Conservation (phyloP, 2,797 vertebrate species). For the Bradypodion pumilum region DNA sequence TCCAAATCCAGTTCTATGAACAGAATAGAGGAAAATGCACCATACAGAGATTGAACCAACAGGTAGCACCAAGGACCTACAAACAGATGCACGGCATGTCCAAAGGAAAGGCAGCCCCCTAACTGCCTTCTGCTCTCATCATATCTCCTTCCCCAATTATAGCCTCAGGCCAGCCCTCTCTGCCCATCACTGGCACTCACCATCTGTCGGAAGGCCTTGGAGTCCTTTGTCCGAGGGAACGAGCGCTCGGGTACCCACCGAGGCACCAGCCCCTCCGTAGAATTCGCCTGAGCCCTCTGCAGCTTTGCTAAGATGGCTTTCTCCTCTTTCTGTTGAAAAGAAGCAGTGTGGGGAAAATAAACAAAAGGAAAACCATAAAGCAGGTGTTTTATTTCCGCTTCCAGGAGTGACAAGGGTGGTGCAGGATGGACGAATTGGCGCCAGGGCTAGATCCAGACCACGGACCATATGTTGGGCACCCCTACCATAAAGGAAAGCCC, state of each 20-base stretch:
- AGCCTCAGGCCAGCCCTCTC: fast-evolving
- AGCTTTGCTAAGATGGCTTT: conserved; percentile 95
- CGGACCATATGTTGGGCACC: no score
- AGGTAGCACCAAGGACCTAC: neutral
- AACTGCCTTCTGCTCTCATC: neutral
- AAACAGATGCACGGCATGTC: neutral
- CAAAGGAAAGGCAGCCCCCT: neutral
- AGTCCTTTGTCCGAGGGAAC: conserved; percentile 92
- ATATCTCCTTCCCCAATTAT: neutral
- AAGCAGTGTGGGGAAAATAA: conserved; percentile 10
- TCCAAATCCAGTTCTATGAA: neutral
- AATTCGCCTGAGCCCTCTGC: conserved; percentile 90
- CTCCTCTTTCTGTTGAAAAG: conserved; percentile 87
- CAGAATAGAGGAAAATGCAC: neutral
- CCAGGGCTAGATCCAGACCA: no score
- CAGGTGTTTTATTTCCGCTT: no score
- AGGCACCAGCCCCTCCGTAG: conserved; percentile 87
- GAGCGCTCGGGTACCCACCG: conserved; percentile 94
- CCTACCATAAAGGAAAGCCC: no score
- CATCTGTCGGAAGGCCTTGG: conserved; percentile 97
- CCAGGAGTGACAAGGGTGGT: no score
- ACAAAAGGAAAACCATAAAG: neutral
- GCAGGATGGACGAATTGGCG: no score
- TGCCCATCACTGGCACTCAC: conserved; percentile 72
- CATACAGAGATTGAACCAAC: neutral